phyloP scores from a whole-genome alignment of 2,888 invertebrate genomes.

The Lacanobia wlatinum region DNA sequence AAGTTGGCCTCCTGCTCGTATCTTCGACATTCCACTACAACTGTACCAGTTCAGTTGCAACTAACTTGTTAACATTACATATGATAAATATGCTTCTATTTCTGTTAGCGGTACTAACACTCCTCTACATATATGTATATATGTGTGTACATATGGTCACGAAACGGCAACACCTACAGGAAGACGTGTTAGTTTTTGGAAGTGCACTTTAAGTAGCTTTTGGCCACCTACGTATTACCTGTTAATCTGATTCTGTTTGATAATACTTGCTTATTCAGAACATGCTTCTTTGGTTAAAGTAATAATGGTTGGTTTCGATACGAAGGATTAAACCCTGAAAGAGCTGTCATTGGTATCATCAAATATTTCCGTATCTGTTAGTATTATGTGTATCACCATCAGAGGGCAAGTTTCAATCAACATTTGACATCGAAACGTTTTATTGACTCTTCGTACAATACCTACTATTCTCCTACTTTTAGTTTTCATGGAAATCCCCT shows the following conservation, averaged over 20 bases:
- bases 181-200: slow-evolving; percentile 45
- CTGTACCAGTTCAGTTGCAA: slow-evolving; percentile 55
- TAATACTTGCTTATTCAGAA: slow-evolving; percentile 4
- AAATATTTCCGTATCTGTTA: no score
- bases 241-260: slow-evolving; percentile 10
- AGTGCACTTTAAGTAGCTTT: slow-evolving; percentile 30
- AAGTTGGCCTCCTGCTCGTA: slow-evolving; percentile 33
- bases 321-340: no score
- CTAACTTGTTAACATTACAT: slow-evolving; percentile 60
- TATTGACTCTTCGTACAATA: not conserved
- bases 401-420: not conserved
- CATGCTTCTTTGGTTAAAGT: not conserved
- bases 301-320: no score
- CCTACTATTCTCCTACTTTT: not conserved
- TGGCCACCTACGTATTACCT: slow-evolving; percentile 31
- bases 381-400: no score
- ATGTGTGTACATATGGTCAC: slow-evolving; percentile 48
- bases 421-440: not conserved
- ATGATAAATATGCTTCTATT: slow-evolving; percentile 61
- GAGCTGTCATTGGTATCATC: no score
- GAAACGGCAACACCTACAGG: slow-evolving; percentile 40
- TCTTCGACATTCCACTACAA: slow-evolving; percentile 11
- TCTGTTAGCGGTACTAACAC: slow-evolving; percentile 41
- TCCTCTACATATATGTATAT: not conserved
- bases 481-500: no score